phyloP scores from a whole-genome alignment of 2,888 invertebrate genomes.

The Nipponacmea schrenckii region DNA sequence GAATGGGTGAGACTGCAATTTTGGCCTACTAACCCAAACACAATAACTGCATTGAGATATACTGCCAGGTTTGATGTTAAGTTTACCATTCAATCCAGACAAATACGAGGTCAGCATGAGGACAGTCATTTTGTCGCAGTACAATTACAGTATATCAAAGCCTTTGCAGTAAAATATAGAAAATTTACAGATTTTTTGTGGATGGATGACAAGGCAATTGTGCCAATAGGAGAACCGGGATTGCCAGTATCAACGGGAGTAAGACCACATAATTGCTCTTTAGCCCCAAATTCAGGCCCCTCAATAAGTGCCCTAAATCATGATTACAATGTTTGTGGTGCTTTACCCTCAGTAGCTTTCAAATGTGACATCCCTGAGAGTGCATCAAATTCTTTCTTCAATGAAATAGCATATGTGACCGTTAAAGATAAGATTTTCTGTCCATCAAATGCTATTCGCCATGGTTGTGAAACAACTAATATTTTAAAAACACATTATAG shows the following conservation, averaged over 20 bases:
- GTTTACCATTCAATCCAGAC: conserved; percentile 13
- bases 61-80: conserved; percentile 17
- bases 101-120: conserved; percentile 14
- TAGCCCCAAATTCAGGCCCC: not conserved
- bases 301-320: conserved; percentile 17
- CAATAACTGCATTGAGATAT: conserved; percentile 10
- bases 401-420: no score
- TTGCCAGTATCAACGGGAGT: conserved; percentile 18
- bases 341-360: no score
- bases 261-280: conserved; percentile 10
- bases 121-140: conserved; percentile 1
- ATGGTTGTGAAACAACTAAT: conserved; percentile 15
- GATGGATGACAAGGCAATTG: conserved; percentile 27
- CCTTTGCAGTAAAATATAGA: conserved; percentile 17
- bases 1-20: conserved; percentile 20
- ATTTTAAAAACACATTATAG: conserved; percentile 1
- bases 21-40: conserved; percentile 9
- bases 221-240: conserved; percentile 24
- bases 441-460: conserved; percentile 20
- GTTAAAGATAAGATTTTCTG: conserved; percentile 20
- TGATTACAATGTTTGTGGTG: no score
- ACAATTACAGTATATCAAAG: conserved; percentile 15
- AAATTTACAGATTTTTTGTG: conserved; percentile 12
- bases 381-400: no score
- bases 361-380: no score